A percentile compares a stretch with the other conserved stretches of the same genome.
Evolutionary conservation across 2,797 vertebrate genomes (phyloP).

Genomic region (Tangara arthus): DNA sequence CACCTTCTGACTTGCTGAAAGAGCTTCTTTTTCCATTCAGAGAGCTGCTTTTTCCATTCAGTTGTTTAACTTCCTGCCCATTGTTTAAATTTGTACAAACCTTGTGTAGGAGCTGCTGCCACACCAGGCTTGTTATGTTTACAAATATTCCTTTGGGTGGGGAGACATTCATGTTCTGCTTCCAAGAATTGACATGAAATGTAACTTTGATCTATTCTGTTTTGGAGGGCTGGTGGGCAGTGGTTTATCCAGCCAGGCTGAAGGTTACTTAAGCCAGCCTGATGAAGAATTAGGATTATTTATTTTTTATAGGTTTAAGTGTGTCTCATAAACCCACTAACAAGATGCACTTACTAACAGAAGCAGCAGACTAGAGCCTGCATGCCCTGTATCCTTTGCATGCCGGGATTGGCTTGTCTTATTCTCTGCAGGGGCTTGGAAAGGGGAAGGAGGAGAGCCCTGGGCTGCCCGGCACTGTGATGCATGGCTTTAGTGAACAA

Average conservation of each 20-base stretch:
- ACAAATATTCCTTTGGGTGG: slow-evolving; percentile 46
- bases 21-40: slow-evolving; percentile 60
- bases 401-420: slow-evolving; percentile 41
- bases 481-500: slow-evolving; percentile 50
- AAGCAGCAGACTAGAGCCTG: slow-evolving; percentile 40
- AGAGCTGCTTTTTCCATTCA: slow-evolving; percentile 55
- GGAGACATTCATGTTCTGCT: slow-evolving; percentile 43
- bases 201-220: neutral
- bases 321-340: slow-evolving; percentile 48
- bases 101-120: slow-evolving; percentile 45
- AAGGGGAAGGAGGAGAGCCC: neutral
- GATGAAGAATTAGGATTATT: slow-evolving; percentile 46
- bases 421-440: slow-evolving; percentile 22
- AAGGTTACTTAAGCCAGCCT: slow-evolving; percentile 47
- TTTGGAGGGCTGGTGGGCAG: slow-evolving; percentile 40
- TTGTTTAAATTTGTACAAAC: slow-evolving; percentile 37
- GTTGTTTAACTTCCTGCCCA: slow-evolving; percentile 30
- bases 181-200: slow-evolving; percentile 33
- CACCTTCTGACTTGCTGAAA: slow-evolving; percentile 56
- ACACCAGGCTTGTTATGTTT: slow-evolving; percentile 56
- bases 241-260: slow-evolving; percentile 26
- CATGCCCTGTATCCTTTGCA: slow-evolving; percentile 42
- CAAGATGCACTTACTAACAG: slow-evolving; percentile 63
- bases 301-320: slow-evolving; percentile 50
- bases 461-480: neutral